Base-by-base conservation (phyloP, 2,113 vertebrate species). In the Mesitornis unicolor region DNA sequence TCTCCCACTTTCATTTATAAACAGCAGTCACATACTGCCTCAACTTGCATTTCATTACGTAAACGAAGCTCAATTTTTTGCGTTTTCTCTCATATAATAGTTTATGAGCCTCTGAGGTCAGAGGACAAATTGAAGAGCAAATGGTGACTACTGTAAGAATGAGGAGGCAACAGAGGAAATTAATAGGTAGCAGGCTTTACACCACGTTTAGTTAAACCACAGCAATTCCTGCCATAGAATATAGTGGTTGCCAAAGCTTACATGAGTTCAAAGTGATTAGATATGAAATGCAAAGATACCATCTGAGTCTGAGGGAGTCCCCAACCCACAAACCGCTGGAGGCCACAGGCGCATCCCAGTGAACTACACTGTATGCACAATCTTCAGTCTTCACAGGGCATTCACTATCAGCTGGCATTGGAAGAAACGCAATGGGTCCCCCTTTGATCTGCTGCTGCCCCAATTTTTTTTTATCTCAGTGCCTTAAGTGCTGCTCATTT, bases 391-490 rank as follows among this genome's bases (percentile, higher is more conserved):
- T 68, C 38, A 14, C 0, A 3, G 33, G 19, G 7, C 16, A 16
- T 33, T 81, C 35, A 2, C 6, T 59, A 11, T 19, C 0, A 0
- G 36, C 9, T 1, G 5, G 9, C 3, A 3, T 2, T 68, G 43
- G 77, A 68, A 84, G 12, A 14, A 81, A 93, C 87, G 50, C 8
- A 67, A 5, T 13, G 29, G 5, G 20, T 53, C 7, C 15, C 9
- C 28, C 53, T 76, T 64, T 47, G n/a, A 68, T 38, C 43, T 65
- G 31, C 53, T 65, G 61, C 17, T 26, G 48, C 36, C 43, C 28
- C 51, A 19, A 14, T 4, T 35, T 60, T 60, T 94, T 50, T 22
- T 79, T 68, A 16, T 22, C 21, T 18, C 36, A 36, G 11, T 38
- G 25, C 33, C 21, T 56, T 67, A 74, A 70, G 20, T 60, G 15